Percentiles rank a stretch among this genome's conserved stretches.
phyloP scores from a whole-genome alignment of 2,113 vertebrate species.

The Australoheros scitulus region DNA sequence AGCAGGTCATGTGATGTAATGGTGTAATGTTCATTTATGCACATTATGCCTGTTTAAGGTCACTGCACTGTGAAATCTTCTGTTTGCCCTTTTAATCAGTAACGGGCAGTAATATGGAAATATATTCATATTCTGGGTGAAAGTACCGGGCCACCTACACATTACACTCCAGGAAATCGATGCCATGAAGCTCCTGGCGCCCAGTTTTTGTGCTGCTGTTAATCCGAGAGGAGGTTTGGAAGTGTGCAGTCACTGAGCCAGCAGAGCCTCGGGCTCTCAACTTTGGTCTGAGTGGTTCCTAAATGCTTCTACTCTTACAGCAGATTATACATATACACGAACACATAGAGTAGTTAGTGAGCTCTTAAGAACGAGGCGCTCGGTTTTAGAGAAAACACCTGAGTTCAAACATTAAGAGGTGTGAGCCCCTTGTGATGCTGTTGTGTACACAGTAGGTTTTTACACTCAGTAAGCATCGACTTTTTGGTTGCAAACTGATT shows the following conservation, averaged over 20 bases:
- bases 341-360: too few species aligned
- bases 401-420: too few species aligned
- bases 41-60: rapidly evolving
- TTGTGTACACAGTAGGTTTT: too few species aligned
- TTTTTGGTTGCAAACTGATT: too few species aligned
- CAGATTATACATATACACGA: too few species aligned
- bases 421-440: too few species aligned
- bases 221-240: not conserved
- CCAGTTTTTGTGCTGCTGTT: not conserved
- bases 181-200: not conserved
- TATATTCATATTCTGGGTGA: not conserved
- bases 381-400: too few species aligned
- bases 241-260: not conserved
- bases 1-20: not conserved
- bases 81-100: not conserved
- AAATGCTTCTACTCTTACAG: not conserved
- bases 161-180: not conserved
- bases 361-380: too few species aligned
- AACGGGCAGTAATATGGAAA: not conserved
- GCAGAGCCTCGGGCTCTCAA: not conserved
- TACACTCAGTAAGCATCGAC: too few species aligned
- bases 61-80: not conserved
- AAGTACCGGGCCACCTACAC: not conserved
- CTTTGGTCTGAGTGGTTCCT: not conserved
- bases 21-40: too few species aligned